Conservation (phyloP, 2,113 vertebrate genomes). For the Circaetus gallicus region DNA sequence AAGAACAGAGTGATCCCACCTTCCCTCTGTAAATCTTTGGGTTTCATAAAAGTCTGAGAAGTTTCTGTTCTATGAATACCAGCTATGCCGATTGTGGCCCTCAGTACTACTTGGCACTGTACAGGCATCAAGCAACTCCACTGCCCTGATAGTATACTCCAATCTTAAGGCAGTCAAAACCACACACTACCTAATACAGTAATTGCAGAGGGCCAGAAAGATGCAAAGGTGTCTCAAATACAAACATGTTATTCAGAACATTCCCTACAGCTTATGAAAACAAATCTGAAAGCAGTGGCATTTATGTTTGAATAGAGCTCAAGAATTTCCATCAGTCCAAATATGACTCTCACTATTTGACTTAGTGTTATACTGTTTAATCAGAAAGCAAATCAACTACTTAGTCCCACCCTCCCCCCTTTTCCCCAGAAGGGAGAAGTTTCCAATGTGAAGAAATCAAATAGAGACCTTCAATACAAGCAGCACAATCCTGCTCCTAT, state of each 20-base stretch:
- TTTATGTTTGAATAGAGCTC: not conserved
- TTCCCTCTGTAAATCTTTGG: not conserved
- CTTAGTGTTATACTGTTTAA: not conserved
- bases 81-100: accelerated
- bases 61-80: not conserved
- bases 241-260: not conserved
- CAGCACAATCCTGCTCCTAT: not conserved
- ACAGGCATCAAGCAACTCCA: not conserved
- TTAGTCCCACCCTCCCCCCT: not conserved
- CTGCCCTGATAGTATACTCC: not conserved
- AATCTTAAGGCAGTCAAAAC: not conserved
- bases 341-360: not conserved
- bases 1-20: not conserved
- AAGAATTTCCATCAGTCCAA: not conserved
- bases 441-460: not conserved
- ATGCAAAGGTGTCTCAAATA: not conserved
- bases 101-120: not conserved
- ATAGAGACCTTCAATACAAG: not conserved
- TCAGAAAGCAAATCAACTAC: not conserved
- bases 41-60: not conserved
- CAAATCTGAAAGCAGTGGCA: not conserved
- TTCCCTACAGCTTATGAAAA: not conserved
- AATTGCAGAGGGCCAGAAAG: not conserved
- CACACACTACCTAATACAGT: not conserved
- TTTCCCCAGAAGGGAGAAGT: not conserved